Conservation (phyloP, 2,113 vertebrate genomes). For the Lepus americanus region DNA sequence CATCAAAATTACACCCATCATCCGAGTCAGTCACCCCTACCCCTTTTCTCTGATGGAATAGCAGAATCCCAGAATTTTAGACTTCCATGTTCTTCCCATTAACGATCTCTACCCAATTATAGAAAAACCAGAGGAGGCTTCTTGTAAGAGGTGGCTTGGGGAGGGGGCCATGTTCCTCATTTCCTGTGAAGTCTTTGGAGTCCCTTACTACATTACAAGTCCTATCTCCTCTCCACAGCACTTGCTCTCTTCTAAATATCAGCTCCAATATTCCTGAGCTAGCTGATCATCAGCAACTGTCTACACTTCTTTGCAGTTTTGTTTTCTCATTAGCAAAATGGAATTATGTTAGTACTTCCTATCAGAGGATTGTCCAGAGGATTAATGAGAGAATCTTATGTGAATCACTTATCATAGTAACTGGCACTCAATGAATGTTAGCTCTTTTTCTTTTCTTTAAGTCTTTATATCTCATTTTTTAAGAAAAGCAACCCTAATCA, state of each 20-base stretch:
- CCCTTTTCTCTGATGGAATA: background rate
- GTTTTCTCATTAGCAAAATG: conserved; percentile 55
- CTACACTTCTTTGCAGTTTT: conserved; percentile 20
- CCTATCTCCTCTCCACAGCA: background rate
- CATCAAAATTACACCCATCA: background rate
- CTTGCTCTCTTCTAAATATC: background rate
- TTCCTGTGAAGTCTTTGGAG: background rate
- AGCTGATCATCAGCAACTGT: background rate
- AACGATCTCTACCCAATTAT: background rate
- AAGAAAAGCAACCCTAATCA: conserved; percentile 59
- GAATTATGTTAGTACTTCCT: background rate
- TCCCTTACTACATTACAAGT: background rate
- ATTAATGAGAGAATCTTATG: conserved; percentile 29
- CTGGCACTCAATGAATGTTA: conserved; percentile 29
- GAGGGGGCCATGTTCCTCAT: background rate
- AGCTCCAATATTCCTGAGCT: background rate
- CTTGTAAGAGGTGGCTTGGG: background rate
- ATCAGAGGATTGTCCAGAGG: background rate
- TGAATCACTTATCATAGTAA: background rate
- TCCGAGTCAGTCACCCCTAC: background rate
- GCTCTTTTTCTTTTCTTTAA: conserved; percentile 64
- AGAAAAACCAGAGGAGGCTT: background rate
- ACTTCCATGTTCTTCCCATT: background rate
- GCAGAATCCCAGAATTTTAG: background rate
- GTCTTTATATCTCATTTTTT: conserved; percentile 58